Conservation (phyloP, 2,888 invertebrate species). For the Pseudanteris insignis region DNA sequence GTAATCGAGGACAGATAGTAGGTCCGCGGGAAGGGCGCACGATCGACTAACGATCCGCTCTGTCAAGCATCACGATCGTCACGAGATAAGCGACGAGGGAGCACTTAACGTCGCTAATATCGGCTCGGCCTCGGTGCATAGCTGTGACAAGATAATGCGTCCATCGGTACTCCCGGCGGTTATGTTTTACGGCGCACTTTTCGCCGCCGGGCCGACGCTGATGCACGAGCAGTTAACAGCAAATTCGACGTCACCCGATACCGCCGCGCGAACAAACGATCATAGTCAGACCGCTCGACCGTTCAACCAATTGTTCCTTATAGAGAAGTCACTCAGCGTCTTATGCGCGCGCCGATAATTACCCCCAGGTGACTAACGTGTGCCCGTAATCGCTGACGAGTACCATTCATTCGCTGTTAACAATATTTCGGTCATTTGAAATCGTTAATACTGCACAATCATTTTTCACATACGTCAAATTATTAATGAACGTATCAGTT, state of each 20-base stretch:
- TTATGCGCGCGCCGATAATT: constrained; percentile 14
- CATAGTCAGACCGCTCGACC: constrained; percentile 17
- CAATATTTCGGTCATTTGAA: too few relatives aligned
- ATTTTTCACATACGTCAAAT: too few relatives aligned
- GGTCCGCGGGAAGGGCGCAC: constrained; percentile 8
- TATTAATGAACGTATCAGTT: constrained; percentile 20
- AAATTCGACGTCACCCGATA: constrained; percentile 31
- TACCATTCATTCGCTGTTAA: too few relatives aligned
- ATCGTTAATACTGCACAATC: too few relatives aligned
- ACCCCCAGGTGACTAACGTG: too few relatives aligned
- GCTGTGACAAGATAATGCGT: constrained; percentile 29
- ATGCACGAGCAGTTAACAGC: constrained; percentile 24
- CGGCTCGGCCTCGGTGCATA: constrained; percentile 16
- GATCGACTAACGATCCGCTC: constrained; percentile 25
- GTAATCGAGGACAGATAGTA: constrained; percentile 45
- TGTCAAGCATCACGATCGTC: constrained; percentile 33
- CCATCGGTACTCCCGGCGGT: constrained; percentile 7
- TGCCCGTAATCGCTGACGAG: too few relatives aligned
- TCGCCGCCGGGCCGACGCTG: constrained; percentile 2
- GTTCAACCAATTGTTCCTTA: constrained; percentile 35
- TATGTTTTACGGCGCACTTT: constrained; percentile 20
- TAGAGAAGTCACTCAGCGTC: constrained; percentile 24
- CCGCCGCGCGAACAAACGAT: constrained; percentile 12
- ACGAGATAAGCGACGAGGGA: constrained; percentile 26
- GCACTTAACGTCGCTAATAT: constrained; percentile 28